Percentiles rank a stretch among this genome's conserved stretches.
These are phyloP conservation scores for Sus cebifrons DNA, from an alignment of 2,797 vertebrate genomes.

Conservation along the genomic window DNA sequence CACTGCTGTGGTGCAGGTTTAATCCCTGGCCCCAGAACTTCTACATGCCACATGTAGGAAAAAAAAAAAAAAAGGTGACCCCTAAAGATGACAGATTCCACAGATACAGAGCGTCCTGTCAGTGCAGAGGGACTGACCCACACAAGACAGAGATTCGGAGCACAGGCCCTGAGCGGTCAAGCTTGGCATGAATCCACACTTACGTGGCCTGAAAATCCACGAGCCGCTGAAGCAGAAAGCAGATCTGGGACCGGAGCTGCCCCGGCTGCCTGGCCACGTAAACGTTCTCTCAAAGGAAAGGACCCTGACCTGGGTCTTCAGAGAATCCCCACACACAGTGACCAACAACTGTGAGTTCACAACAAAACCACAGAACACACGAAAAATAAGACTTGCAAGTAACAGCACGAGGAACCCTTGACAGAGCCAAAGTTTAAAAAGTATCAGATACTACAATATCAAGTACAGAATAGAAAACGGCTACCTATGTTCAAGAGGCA, in stretches of 20 bases:
- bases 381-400: background rate
- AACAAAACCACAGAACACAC: background rate
- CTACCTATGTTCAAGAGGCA: background rate
- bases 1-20: no score
- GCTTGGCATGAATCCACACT: background rate
- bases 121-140: no score
- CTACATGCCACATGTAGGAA: no score
- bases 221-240: background rate
- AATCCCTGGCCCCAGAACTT: no score
- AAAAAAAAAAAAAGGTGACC: background rate
- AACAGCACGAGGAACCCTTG: background rate
- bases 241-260: background rate
- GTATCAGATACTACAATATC: background rate
- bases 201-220: background rate
- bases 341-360: background rate
- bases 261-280: background rate
- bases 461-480: background rate
- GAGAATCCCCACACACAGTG: background rate
- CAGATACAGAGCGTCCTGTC: background rate
- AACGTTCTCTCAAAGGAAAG: constrained; percentile 6
- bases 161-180: background rate
- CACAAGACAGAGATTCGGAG: background rate
- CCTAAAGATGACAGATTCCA: background rate
- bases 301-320: background rate
- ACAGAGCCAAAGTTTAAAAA: background rate